These are phyloP conservation scores for Gasterosteus nipponicus DNA, from an alignment of 2,113 vertebrate species.

Conservation along the genomic window DNA sequence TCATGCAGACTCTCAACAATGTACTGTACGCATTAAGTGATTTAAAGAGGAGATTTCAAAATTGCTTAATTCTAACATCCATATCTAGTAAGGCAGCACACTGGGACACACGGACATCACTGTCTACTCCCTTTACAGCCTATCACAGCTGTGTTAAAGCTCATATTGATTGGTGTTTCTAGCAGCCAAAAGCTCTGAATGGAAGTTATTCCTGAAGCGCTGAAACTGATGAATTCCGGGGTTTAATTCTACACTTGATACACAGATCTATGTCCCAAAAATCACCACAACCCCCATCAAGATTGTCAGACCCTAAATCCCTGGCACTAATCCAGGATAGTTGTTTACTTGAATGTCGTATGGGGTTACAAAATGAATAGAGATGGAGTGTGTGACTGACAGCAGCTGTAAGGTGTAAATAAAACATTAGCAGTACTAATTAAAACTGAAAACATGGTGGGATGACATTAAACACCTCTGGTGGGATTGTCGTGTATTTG, in stretches of 20 bases:
- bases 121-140: background rate
- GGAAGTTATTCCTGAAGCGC: background rate
- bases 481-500: background rate
- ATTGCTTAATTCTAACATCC: no score
- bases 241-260: background rate
- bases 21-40: background rate
- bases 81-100: background rate
- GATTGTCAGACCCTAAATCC: background rate
- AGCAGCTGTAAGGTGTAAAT: background rate
- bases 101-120: background rate
- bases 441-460: background rate
- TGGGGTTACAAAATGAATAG: background rate
- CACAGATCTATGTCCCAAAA: background rate
- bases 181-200: background rate
- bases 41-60: no score
- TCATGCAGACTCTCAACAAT: background rate
- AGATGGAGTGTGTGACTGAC: background rate
- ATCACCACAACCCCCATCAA: background rate
- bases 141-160: background rate
- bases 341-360: background rate
- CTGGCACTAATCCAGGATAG: background rate
- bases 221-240: background rate
- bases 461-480: background rate
- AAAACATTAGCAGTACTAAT: conserved; percentile 4
- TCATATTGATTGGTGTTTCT: background rate